phyloP scores from a whole-genome alignment of 2,797 vertebrate species.

The Euthynnus affinis region DNA sequence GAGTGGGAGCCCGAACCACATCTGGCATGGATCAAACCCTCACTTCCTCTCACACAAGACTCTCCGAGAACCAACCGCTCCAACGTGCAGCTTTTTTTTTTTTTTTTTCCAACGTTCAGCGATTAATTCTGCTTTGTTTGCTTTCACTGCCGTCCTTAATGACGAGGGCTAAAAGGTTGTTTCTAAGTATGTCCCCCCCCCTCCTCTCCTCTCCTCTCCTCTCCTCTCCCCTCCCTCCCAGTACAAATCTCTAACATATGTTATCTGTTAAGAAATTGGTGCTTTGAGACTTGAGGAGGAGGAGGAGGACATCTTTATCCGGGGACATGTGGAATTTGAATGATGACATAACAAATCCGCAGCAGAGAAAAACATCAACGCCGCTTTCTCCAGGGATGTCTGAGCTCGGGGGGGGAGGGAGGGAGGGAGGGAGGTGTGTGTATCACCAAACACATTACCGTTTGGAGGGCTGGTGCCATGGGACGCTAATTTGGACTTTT shows the following conservation, averaged over 20 bases:
- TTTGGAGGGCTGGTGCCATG: constrained; percentile 11
- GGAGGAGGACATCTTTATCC: constrained; percentile 18
- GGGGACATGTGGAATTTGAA: constrained; percentile 46
- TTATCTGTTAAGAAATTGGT: constrained; percentile 31
- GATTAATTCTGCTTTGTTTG: constrained; percentile 28
- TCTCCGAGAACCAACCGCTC: not conserved
- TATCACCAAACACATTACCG: constrained; percentile 28
- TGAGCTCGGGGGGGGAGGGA: constrained; percentile 34
- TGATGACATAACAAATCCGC: constrained; percentile 45
- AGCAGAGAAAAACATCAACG: constrained; percentile 41
- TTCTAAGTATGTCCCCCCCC: constrained; percentile 28
- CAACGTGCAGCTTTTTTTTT: too few species aligned
- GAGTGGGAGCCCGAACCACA: not conserved
- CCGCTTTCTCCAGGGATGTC: constrained; percentile 31
- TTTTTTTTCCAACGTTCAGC: too few species aligned
- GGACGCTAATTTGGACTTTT: constrained; percentile 62
- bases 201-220: too few species aligned
- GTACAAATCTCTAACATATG: constrained; percentile 43
- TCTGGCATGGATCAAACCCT: constrained; percentile 9
- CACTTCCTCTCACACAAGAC: not conserved
- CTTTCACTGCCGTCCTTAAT: constrained; percentile 28
- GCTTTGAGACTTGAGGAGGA: constrained; percentile 11
- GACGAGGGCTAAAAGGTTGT: constrained; percentile 15
- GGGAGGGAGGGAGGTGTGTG: too few species aligned
- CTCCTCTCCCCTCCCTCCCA: too few species aligned